A percentile compares a stretch with the other conserved stretches of the same genome.
phyloP scores from a whole-genome alignment of 2,797 vertebrate genomes.

The Sebastes steindachneri region DNA sequence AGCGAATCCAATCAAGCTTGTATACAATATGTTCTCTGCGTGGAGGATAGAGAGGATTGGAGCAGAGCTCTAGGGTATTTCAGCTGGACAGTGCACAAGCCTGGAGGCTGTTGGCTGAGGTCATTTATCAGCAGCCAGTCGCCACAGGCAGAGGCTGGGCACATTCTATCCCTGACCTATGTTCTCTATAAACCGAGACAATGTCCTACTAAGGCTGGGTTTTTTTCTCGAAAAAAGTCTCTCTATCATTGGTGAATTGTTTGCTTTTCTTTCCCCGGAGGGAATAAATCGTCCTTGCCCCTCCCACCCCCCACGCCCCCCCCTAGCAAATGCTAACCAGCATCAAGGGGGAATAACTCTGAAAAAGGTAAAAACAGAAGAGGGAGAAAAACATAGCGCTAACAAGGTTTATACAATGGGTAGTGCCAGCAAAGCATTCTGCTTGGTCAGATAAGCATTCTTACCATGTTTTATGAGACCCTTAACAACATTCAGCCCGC shows the following conservation, averaged over 20 bases:
- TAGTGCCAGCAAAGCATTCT: conserved; percentile 48
- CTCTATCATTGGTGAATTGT: conserved; percentile 50
- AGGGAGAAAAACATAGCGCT: conserved; percentile 36
- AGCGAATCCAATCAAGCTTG: conserved; percentile 15
- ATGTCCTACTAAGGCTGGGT: conserved; percentile 52
- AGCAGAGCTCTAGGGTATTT: conserved; percentile 44
- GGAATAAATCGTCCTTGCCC: conserved; percentile 49
- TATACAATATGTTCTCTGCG: conserved; percentile 10
- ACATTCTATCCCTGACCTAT: conserved; percentile 64
- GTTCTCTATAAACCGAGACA: conserved; percentile 63
- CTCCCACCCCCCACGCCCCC: neutral
- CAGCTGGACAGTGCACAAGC: conserved; percentile 48
- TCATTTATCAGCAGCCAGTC: conserved; percentile 67
- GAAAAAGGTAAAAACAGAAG: conserved; percentile 30
- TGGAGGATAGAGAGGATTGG: conserved; percentile 19
- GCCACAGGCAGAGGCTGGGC: conserved; percentile 38
- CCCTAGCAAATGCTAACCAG: conserved; percentile 26
- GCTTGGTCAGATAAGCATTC: conserved; percentile 53
- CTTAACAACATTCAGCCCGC: conserved; percentile 26
- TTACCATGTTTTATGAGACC: conserved; percentile 44
- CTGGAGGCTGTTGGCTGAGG: conserved; percentile 54
- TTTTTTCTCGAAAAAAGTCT: conserved; percentile 42
- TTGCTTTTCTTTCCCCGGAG: conserved; percentile 33
- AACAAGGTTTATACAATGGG: conserved; percentile 55
- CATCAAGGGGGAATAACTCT: conserved; percentile 45